Percentiles rank a stretch among this genome's conserved stretches.
These are phyloP conservation scores for Orchestes rusci DNA, from an alignment of 2,888 invertebrate species.

Conservation along the genomic window DNA sequence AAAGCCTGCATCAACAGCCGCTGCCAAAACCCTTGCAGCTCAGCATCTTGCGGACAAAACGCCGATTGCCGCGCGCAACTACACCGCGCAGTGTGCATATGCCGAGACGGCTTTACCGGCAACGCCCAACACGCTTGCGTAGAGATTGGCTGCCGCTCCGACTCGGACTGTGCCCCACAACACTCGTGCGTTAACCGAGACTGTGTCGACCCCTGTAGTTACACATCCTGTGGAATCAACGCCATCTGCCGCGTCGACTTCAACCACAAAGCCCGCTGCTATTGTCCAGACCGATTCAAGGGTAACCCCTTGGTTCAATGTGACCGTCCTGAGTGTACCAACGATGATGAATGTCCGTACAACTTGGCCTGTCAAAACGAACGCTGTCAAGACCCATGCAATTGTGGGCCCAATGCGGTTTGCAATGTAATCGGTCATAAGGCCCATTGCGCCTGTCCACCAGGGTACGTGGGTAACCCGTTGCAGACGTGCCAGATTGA, in stretches of 20 bases:
- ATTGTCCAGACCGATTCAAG: slow-evolving; percentile 71
- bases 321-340: slow-evolving; percentile 67
- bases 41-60: slow-evolving; percentile 63
- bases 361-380: slow-evolving; percentile 72
- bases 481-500: slow-evolving; percentile 56
- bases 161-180: slow-evolving; percentile 74
- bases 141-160: slow-evolving; percentile 76
- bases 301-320: slow-evolving; percentile 78
- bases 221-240: slow-evolving; percentile 71
- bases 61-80: slow-evolving; percentile 71
- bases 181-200: slow-evolving; percentile 77
- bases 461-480: slow-evolving; percentile 75
- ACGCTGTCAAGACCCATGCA: slow-evolving; percentile 77
- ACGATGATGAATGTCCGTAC: slow-evolving; percentile 69
- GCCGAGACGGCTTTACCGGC: slow-evolving; percentile 75
- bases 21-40: slow-evolving; percentile 69
- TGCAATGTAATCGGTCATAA: slow-evolving; percentile 72
- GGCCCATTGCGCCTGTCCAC: slow-evolving; percentile 73
- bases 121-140: slow-evolving; percentile 73
- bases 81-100: slow-evolving; percentile 76
- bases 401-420: slow-evolving; percentile 69
- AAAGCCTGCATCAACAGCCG: slow-evolving; percentile 71
- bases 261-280: slow-evolving; percentile 75
- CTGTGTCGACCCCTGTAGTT: slow-evolving; percentile 72
- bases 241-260: slow-evolving; percentile 71